A percentile compares a stretch with the other conserved stretches of the same genome.
These are phyloP conservation scores for Epicampocera succincta DNA, from an alignment of 2,888 invertebrate species.

Conservation along the genomic window DNA sequence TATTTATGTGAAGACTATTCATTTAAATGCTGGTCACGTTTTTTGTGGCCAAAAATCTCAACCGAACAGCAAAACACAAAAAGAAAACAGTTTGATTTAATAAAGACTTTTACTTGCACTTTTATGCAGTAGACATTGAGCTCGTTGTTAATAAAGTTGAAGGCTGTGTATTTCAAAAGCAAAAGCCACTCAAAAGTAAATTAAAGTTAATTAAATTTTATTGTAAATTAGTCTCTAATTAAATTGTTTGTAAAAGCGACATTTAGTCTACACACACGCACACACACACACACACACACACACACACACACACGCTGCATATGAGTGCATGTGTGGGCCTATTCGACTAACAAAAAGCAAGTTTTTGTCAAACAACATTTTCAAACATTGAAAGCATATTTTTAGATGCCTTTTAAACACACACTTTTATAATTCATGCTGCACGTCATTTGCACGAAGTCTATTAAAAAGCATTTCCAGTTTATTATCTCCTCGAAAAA, in stretches of 20 bases:
- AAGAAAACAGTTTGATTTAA: conserved; percentile 29
- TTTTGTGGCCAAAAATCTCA: conserved; percentile 24
- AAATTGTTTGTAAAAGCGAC: conserved; percentile 71
- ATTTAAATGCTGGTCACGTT: conserved; percentile 55
- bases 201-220: conserved; percentile 72
- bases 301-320: not conserved
- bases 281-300: not conserved
- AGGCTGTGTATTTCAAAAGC: conserved; percentile 37
- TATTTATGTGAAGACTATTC: not conserved
- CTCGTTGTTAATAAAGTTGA: conserved; percentile 24
- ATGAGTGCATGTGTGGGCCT: not conserved
- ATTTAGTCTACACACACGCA: conserved; percentile 25
- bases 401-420: not conserved
- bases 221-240: conserved; percentile 71
- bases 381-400: conserved; percentile 58
- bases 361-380: conserved; percentile 41
- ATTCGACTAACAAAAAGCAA: conserved; percentile 19
- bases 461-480: too few species aligned
- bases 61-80: too few species aligned
- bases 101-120: conserved; percentile 21
- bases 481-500: too few species aligned
- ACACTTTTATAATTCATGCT: too few species aligned
- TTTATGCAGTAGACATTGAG: conserved; percentile 24
- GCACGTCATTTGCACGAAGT: too few species aligned
- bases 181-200: conserved; percentile 66